Evolutionary conservation across 1,140 invertebrate species (phyloP).

Genomic region (Nixonia krombeini): DNA sequence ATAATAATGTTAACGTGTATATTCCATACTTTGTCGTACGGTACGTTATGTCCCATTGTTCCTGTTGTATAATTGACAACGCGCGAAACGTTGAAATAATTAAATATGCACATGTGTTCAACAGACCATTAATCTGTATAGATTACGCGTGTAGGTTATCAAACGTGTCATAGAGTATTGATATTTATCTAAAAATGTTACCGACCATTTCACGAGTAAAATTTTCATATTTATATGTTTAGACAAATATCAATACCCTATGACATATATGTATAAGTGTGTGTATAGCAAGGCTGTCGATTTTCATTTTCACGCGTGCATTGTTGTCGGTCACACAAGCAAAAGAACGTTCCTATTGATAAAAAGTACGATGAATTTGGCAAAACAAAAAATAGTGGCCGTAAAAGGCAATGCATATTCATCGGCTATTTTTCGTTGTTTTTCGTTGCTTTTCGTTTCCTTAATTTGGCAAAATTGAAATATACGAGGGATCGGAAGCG

Average conservation of each 20-base stretch:
- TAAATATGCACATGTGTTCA: neutral
- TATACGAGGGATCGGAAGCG: neutral
- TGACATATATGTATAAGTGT: too few species aligned
- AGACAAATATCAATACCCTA: neutral
- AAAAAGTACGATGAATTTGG: neutral
- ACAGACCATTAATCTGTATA: neutral
- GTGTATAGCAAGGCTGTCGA: too few species aligned
- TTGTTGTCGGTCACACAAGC: too few species aligned
- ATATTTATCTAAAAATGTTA: neutral
- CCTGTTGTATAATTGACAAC: constrained; percentile 2
- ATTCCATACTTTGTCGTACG: neutral
- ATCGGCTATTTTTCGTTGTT: neutral
- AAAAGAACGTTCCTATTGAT: neutral
- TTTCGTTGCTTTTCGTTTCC: neutral
- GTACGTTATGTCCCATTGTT: constrained; percentile 1
- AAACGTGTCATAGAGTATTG: neutral
- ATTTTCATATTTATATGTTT: neutral
- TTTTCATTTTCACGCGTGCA: too few species aligned
- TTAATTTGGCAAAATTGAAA: constrained; percentile 7
- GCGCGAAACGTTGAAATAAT: constrained; percentile 5
- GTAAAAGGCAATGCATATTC: constrained; percentile 1
- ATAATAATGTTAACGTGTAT: neutral
- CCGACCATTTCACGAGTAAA: neutral
- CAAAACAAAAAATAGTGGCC: neutral
- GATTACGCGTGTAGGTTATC: constrained; percentile 1